phyloP scores from a whole-genome alignment of 2,888 invertebrate genomes.

The Panopea generosa region DNA sequence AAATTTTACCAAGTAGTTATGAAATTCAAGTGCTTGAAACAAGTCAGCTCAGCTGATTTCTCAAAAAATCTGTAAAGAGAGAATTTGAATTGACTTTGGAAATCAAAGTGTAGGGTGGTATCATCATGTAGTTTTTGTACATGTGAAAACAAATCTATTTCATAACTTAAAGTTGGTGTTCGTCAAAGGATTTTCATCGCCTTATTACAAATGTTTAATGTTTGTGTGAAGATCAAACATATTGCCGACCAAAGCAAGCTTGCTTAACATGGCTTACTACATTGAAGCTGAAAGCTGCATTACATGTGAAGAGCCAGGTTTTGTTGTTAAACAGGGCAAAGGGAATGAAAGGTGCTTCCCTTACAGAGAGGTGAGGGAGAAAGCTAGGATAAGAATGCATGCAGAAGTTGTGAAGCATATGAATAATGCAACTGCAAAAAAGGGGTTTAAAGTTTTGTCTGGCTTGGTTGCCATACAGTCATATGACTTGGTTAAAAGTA shows the following conservation, averaged over 20 bases:
- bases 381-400: slow-evolving; percentile 1
- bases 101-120: too few species aligned
- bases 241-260: slow-evolving; percentile 53
- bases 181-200: too few species aligned
- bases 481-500: slow-evolving; percentile 17
- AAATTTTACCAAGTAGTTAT: too few species aligned
- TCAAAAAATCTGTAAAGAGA: too few species aligned
- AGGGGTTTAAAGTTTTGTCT: slow-evolving; percentile 44
- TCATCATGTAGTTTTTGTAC: too few species aligned
- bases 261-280: slow-evolving; percentile 53
- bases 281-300: slow-evolving; percentile 57
- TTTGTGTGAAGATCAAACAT: slow-evolving; percentile 41
- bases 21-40: too few species aligned
- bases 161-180: too few species aligned
- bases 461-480: slow-evolving; percentile 11
- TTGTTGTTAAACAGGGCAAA: slow-evolving; percentile 38
- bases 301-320: slow-evolving; percentile 55
- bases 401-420: slow-evolving; percentile 9
- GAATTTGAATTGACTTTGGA: too few species aligned
- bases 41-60: too few species aligned
- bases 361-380: slow-evolving; percentile 3
- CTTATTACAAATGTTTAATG: too few species aligned
- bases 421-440: slow-evolving; percentile 11
- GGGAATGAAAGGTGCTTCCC: slow-evolving; percentile 28
- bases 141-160: too few species aligned